Conservation (phyloP, 53 echinoderm and acorn worm species). For the Patiria pectinifera region DNA sequence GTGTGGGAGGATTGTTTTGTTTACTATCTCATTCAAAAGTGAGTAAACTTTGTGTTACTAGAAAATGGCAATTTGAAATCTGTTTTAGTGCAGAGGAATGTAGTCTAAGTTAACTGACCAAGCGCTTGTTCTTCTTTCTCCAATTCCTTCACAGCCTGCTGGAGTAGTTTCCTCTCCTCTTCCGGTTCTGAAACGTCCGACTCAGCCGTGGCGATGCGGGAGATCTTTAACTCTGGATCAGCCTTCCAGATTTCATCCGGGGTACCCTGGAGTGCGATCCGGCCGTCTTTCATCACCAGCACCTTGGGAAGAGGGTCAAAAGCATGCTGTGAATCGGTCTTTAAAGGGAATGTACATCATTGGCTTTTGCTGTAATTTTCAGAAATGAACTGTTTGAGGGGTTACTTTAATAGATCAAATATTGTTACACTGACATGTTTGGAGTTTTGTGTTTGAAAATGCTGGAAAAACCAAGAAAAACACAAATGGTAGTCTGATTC, state of each 20-base stretch:
- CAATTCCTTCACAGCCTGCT: slow-evolving; percentile 34
- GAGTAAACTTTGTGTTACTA: neutral
- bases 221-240: slow-evolving; percentile 70
- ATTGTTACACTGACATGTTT: too few species aligned
- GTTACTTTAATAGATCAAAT: too few species aligned
- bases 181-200: slow-evolving; percentile 67
- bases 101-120: neutral
- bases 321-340: too few species aligned
- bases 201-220: slow-evolving; percentile 65
- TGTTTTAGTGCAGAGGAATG: neutral
- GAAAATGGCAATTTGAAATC: neutral
- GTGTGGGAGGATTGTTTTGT: neutral
- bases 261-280: slow-evolving; percentile 68
- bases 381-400: too few species aligned
- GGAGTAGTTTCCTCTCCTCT: slow-evolving; percentile 47
- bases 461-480: too few species aligned
- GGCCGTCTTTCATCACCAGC: slow-evolving; percentile 76
- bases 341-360: too few species aligned
- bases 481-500: too few species aligned
- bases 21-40: neutral
- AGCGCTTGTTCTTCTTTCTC: slow-evolving; percentile 42
- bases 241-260: slow-evolving; percentile 68
- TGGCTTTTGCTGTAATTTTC: too few species aligned
- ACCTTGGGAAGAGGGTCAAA: slow-evolving; percentile 37
- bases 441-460: too few species aligned